Conservation (phyloP, 1,140 invertebrate species). For the Palaemon carinicauda region DNA sequence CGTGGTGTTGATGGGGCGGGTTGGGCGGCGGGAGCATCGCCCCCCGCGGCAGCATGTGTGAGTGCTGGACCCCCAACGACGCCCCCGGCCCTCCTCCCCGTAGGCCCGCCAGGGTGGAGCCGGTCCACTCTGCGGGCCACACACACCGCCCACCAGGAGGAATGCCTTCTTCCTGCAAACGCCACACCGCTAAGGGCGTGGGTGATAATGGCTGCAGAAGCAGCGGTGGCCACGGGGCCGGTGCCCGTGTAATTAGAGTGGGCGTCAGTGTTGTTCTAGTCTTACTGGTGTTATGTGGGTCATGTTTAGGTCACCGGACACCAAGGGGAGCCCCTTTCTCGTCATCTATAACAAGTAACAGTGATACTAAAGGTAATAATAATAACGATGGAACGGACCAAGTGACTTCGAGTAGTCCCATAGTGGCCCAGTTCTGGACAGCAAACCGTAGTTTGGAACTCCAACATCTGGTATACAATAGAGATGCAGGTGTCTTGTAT, state of each 20-base stretch:
- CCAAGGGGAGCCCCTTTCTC: constrained; percentile 22
- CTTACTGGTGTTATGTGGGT: constrained; percentile 40
- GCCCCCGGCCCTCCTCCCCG: constrained; percentile 49
- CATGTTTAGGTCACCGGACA: constrained; percentile 7
- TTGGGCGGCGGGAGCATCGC: constrained; percentile 51
- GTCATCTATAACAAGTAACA: neutral
- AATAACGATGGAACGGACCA: neutral
- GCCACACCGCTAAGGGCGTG: too few species aligned
- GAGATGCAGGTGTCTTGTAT: constrained; percentile 72
- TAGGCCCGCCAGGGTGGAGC: constrained; percentile 47
- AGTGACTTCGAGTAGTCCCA: constrained; percentile 3
- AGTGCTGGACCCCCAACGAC: constrained; percentile 38
- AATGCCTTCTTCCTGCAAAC: constrained; percentile 1
- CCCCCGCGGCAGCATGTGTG: constrained; percentile 54
- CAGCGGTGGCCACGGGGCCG: too few species aligned
- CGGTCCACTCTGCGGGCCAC: constrained; percentile 46
- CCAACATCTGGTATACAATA: constrained; percentile 73
- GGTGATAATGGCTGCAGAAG: too few species aligned
- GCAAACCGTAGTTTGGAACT: constrained; percentile 64
- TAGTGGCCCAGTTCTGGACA: constrained; percentile 62
- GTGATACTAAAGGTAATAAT: constrained; percentile 6
- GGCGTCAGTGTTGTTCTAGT: constrained; percentile 42
- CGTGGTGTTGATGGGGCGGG: constrained; percentile 49
- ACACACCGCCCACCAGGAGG: constrained; percentile 26
- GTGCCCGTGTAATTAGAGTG: constrained; percentile 10